Evolutionary conservation across 2,113 vertebrate genomes (phyloP).

Genomic region (Istiophorus platypterus): DNA sequence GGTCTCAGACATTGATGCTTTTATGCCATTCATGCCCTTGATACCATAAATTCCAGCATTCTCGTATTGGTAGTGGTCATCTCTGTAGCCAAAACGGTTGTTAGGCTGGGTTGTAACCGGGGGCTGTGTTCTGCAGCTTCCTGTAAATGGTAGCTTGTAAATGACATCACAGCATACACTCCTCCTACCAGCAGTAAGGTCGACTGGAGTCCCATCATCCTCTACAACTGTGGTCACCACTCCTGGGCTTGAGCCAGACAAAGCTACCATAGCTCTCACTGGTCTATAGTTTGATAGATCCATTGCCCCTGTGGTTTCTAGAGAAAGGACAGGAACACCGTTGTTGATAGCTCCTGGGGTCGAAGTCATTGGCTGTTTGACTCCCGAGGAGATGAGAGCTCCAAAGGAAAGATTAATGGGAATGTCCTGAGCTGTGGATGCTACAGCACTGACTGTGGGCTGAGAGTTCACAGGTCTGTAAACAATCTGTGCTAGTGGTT

Average conservation of each 20-base stretch:
- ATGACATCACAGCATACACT: conserved; percentile 97
- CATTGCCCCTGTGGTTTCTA: conserved; percentile 88
- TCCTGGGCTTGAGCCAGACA: conserved; percentile 88
- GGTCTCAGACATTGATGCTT: conserved; percentile 91
- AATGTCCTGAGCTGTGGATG: conserved; percentile 74
- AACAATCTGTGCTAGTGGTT: conserved; percentile 85
- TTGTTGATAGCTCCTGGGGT: conserved; percentile 84
- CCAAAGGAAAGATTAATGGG: conserved; percentile 94
- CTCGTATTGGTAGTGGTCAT: conserved; percentile 92
- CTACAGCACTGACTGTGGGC: conserved; percentile 63
- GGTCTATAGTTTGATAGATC: conserved; percentile 95
- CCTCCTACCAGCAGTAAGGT: conserved; percentile 94
- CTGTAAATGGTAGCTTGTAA: conserved; percentile 95
- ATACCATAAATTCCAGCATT: conserved; percentile 85
- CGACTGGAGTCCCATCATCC: conserved; percentile 94
- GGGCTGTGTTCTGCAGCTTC: conserved; percentile 92
- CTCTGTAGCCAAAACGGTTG: conserved; percentile 90
- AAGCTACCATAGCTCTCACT: conserved; percentile 89
- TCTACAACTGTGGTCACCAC: conserved; percentile 91
- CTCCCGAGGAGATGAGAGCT: conserved; percentile 78
- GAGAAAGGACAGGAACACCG: conserved; percentile 74
- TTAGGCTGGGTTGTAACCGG: conserved; percentile 90
- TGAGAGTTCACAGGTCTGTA: conserved; percentile 83
- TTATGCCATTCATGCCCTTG: conserved; percentile 90
- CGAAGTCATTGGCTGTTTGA: conserved; percentile 82